Conservation (phyloP, 1,140 invertebrate genomes). For the Phymastichus coffea region DNA sequence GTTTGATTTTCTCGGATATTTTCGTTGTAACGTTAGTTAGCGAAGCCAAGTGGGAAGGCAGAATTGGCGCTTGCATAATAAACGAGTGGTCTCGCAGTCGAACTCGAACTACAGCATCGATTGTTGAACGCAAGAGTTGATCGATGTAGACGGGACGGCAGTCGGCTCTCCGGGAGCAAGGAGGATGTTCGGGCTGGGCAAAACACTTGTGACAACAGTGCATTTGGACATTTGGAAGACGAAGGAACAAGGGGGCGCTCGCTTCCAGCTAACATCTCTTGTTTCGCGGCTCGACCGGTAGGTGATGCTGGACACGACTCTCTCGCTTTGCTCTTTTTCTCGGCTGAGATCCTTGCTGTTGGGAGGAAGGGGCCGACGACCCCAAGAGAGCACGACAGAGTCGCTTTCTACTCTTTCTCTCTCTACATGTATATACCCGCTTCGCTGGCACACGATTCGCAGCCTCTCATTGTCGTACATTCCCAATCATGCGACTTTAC, state of each 20-base stretch:
- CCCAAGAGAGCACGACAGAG: conserved; percentile 26
- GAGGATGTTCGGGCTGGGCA: neutral
- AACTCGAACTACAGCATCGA: too few species aligned
- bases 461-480: conserved; percentile 45
- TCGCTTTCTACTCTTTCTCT: neutral
- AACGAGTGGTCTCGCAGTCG: too few species aligned
- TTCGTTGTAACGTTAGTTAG: too few species aligned
- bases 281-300: conserved; percentile 48
- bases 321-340: neutral
- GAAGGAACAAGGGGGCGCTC: too few species aligned
- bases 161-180: too few species aligned
- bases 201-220: conserved; percentile 7
- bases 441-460: conserved; percentile 40
- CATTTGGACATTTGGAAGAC: conserved; percentile 24
- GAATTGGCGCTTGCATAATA: too few species aligned
- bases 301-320: conserved; percentile 49
- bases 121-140: too few species aligned
- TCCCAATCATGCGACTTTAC: conserved; percentile 28
- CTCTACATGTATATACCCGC: too few species aligned
- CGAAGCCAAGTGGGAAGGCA: too few species aligned
- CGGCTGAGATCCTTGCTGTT: conserved; percentile 40
- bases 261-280: conserved; percentile 6
- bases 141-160: too few species aligned
- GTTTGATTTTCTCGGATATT: too few species aligned
- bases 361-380: conserved; percentile 48